These are phyloP conservation scores for Drepana arcuata DNA, from an alignment of 1,140 invertebrate genomes.

Conservation along the genomic window DNA sequence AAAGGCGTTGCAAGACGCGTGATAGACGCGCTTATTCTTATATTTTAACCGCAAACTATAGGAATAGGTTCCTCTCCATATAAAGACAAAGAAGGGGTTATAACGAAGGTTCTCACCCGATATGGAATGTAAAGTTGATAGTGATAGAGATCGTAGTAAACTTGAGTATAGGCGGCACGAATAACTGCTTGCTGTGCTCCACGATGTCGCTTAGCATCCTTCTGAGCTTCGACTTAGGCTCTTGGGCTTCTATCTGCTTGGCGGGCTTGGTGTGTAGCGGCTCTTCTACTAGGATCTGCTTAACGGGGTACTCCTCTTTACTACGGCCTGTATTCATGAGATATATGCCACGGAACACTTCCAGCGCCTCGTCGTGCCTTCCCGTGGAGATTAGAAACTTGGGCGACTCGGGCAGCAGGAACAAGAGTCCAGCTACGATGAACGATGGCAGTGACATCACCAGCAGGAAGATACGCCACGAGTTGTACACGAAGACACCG, in stretches of 20 bases:
- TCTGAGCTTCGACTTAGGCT: slow-evolving; percentile 66
- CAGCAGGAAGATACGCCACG: slow-evolving; percentile 92
- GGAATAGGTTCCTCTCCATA: too few relatives aligned
- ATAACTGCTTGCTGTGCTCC: slow-evolving; percentile 85
- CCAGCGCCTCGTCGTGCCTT: slow-evolving; percentile 82
- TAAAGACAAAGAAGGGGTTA: background rate
- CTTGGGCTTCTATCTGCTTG: slow-evolving; percentile 51
- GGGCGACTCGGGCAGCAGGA: slow-evolving; percentile 93
- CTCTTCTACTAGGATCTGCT: slow-evolving; percentile 82
- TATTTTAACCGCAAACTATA: too few relatives aligned
- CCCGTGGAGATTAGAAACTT: slow-evolving; percentile 88
- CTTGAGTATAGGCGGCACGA: slow-evolving; percentile 83
- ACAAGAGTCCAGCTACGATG: slow-evolving; percentile 84
- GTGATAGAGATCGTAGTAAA: slow-evolving; percentile 88
- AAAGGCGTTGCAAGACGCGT: too few relatives aligned
- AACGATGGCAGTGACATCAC: slow-evolving; percentile 90
- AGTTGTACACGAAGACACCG: slow-evolving; percentile 84
- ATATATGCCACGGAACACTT: slow-evolving; percentile 85
- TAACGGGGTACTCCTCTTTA: slow-evolving; percentile 82
- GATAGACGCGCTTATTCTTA: too few relatives aligned
- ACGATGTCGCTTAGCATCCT: slow-evolving; percentile 83
- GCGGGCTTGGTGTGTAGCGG: slow-evolving; percentile 66
- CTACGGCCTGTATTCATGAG: slow-evolving; percentile 83
- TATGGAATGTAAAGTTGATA: slow-evolving; percentile 91
- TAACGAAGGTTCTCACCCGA: slow-evolving; percentile 73